Base-by-base conservation (phyloP, 2,797 vertebrate species). In the Fundulus diaphanus region DNA sequence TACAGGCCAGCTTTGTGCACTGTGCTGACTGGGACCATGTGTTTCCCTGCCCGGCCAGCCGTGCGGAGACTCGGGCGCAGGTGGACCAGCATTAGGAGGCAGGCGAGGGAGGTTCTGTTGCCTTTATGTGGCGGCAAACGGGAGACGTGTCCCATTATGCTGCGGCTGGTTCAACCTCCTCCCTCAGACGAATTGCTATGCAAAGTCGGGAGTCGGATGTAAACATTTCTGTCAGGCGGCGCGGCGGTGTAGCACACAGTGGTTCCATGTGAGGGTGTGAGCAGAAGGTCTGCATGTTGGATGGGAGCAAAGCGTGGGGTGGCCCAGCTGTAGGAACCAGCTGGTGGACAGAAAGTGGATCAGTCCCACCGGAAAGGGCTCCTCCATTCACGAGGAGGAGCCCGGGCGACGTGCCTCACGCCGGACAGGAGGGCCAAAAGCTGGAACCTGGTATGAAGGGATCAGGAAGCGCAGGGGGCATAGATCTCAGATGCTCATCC, bases 261-360 rank as follows among this genome's bases (percentile, higher is more conserved):
- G 83, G 74, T 83, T 79, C 24, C 67, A 79, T 84, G 81, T 12
- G 69, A 72, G 81, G 37, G 72, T 80, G 82, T 78, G 91, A 92
- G 24, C 93, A 93, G 93, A 93, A 89, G 93, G 91, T 88, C 78
- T 81, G 83, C 87, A 86, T 90, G 87, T 93, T 92, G 92, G 92
- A 92, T 68, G 81, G 78, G 80, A 90, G 86, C 78, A 66, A 84
- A 89, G 90, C 90, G 88, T 94, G 92, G 92, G 86, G 91, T 85
- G 89, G 91, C 93, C 93, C 93, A 94, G 93, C 93, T 93, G 93
- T 93, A 92, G 85, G 79, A 92, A 91, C 89, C 94, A 95, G 92
- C 93, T 94, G 93, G 94, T 92, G 87, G 90, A 79, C 82, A 80
- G 87, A 76, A 84, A 85, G 85, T 87, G 85, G 84, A 83, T 63